Percentiles rank a stretch among this genome's conserved stretches.
Evolutionary conservation across 92 coral and sea anemone genomes (phyloP).

Genomic region (Anthopleura xanthogrammica): DNA sequence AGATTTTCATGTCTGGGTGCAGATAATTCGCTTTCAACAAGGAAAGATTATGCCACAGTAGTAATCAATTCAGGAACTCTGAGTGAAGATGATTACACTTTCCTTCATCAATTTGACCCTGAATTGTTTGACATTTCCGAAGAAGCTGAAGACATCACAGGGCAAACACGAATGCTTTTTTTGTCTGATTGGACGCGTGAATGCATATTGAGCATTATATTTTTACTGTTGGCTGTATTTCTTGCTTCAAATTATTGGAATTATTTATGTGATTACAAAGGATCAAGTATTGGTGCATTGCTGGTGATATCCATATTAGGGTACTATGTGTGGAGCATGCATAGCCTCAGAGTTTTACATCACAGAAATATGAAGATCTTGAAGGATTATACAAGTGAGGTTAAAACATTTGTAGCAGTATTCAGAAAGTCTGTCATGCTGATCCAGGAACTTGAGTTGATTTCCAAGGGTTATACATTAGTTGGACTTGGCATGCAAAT

Average conservation of each 20-base stretch:
- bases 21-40: constrained; percentile 28
- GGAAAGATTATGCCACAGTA: constrained; percentile 45
- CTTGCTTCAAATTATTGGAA: constrained; percentile 12
- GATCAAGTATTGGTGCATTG: constrained; percentile 8
- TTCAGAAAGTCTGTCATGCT: constrained; percentile 67
- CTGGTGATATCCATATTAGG: not conserved
- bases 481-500: constrained; percentile 58
- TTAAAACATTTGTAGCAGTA: constrained; percentile 39
- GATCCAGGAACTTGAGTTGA: constrained; percentile 87
- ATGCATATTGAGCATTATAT: not conserved
- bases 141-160: not conserved
- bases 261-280: not conserved
- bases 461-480: constrained; percentile 74
- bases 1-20: not conserved
- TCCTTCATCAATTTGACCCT: constrained; percentile 80
- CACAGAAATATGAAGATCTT: constrained; percentile 34
- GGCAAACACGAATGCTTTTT: not conserved
- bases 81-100: constrained; percentile 67
- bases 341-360: constrained; percentile 28
- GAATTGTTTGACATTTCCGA: constrained; percentile 39
- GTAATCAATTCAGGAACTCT: constrained; percentile 61
- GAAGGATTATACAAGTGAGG: constrained; percentile 29
- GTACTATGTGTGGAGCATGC: constrained; percentile 5
- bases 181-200: not conserved
- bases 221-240: not conserved